phyloP scores from a whole-genome alignment of 1,140 invertebrate species.

The Lucilia sericata region DNA sequence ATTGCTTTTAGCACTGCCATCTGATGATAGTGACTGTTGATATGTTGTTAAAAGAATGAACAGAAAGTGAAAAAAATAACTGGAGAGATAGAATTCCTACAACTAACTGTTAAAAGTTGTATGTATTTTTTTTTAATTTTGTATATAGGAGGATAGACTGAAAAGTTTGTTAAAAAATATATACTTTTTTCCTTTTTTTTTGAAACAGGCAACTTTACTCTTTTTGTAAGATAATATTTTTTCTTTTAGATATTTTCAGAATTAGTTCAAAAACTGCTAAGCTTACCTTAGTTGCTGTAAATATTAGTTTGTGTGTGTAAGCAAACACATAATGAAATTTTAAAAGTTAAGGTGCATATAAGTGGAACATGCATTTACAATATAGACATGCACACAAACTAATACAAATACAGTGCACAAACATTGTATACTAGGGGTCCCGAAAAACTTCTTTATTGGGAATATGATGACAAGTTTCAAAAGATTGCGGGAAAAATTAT shows the following conservation, averaged over 20 bases:
- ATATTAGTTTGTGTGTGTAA: background rate
- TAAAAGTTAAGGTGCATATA: background rate
- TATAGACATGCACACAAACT: background rate
- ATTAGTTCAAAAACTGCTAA: too few species aligned
- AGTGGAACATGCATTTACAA: background rate
- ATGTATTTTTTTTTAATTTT: background rate
- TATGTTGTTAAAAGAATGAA: background rate
- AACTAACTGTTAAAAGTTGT: background rate
- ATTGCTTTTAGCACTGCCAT: background rate
- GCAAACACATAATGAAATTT: background rate
- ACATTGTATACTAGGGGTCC: background rate
- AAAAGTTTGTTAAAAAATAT: too few species aligned
- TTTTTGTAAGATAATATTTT: too few species aligned
- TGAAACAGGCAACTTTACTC: too few species aligned
- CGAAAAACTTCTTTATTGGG: too few species aligned
- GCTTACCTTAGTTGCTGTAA: background rate
- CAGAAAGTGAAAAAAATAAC: background rate
- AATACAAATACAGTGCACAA: background rate
- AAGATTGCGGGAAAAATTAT: too few species aligned
- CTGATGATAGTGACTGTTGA: slow-evolving; percentile 23
- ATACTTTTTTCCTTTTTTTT: too few species aligned
- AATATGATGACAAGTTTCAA: too few species aligned
- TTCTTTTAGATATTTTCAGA: too few species aligned
- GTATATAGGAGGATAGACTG: background rate
- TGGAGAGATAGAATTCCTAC: background rate